Conservation (phyloP, 2,888 invertebrate genomes). For the Acrocyrtus sp. region DNA sequence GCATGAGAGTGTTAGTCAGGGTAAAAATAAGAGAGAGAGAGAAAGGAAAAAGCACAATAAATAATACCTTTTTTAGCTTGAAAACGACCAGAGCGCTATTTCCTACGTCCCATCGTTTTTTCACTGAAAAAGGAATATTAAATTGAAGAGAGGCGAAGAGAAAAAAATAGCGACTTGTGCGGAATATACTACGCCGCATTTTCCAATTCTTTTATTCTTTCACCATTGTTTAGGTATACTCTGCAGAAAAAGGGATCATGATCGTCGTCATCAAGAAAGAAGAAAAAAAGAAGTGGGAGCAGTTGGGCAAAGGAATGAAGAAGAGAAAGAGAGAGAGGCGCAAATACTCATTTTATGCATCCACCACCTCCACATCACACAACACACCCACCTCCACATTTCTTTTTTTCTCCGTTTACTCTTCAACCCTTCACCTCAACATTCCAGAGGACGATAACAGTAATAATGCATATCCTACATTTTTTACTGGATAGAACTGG, state of each 20-base stretch:
- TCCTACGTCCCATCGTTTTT: not conserved
- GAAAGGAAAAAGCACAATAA: not conserved
- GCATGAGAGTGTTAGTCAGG: conserved; percentile 19
- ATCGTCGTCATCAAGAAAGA: conserved; percentile 19
- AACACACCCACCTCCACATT: too few relatives aligned
- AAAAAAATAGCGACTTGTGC: too few relatives aligned
- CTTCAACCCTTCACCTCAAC: too few relatives aligned
- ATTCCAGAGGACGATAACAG: too few relatives aligned
- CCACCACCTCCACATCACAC: too few relatives aligned
- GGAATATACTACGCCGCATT: conserved; percentile 39
- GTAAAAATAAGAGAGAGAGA: conserved; percentile 4
- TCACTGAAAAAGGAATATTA: conserved; percentile 28
- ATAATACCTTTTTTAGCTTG: not conserved
- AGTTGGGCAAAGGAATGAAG: too few relatives aligned
- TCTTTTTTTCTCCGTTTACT: too few relatives aligned
- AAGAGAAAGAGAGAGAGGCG: too few relatives aligned
- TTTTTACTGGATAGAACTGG: too few relatives aligned
- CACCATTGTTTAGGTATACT: conserved; percentile 26
- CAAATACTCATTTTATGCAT: conserved; percentile 44
- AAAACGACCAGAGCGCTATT: not conserved
- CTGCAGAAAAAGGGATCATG: conserved; percentile 32
- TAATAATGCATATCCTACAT: too few relatives aligned
- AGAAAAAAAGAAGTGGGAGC: too few relatives aligned
- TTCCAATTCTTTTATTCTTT: conserved; percentile 6
- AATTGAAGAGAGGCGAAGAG: conserved; percentile 14